Percentiles rank a stretch among this genome's conserved stretches.
phyloP scores from a whole-genome alignment of 2,113 vertebrate genomes.

The Aphyosemion australe region DNA sequence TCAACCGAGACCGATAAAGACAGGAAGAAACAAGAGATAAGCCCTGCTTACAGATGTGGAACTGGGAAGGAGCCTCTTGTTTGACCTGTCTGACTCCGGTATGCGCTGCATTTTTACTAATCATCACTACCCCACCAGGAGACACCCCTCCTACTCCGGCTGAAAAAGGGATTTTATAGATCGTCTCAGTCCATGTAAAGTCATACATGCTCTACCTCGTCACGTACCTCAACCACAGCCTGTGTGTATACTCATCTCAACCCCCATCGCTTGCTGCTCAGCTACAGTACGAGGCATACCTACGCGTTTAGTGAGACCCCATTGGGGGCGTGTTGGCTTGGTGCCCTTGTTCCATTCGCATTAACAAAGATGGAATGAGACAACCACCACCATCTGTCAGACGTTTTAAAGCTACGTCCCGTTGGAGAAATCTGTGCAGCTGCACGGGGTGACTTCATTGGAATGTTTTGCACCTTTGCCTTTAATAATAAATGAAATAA shows the following conservation, averaged over 20 bases:
- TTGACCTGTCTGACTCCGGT: conserved; percentile 26
- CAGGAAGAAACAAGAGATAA: conserved; percentile 23
- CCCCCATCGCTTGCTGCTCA: conserved; percentile 12
- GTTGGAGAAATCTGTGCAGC: conserved; percentile 29
- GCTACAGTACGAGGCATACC: conserved; percentile 25
- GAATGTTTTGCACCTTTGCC: conserved; percentile 4
- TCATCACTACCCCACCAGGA: conserved; percentile 21
- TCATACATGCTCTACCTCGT: conserved; percentile 15
- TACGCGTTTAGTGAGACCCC: conserved; percentile 22
- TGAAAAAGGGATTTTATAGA: conserved; percentile 44
- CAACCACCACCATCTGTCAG: conserved; percentile 8
- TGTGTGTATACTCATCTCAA: conserved; percentile 23
- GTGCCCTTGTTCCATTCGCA: conserved; percentile 24
- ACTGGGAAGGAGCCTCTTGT: conserved; percentile 33
- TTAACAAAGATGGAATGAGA: background rate
- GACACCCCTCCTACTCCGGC: background rate
- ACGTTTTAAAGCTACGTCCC: conserved; percentile 8
- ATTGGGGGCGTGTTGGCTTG: conserved; percentile 20
- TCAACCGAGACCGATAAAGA: conserved; percentile 19
- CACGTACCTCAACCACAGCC: conserved; percentile 31
- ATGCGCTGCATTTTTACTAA: conserved; percentile 26
- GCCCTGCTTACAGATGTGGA: conserved; percentile 43
- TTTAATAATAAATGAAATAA: conserved; percentile 7
- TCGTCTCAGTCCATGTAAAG: conserved; percentile 43
- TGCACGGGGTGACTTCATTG: conserved; percentile 27